These are phyloP conservation scores for Lycia hirtaria DNA, from an alignment of 2,888 invertebrate species.

Conservation along the genomic window DNA sequence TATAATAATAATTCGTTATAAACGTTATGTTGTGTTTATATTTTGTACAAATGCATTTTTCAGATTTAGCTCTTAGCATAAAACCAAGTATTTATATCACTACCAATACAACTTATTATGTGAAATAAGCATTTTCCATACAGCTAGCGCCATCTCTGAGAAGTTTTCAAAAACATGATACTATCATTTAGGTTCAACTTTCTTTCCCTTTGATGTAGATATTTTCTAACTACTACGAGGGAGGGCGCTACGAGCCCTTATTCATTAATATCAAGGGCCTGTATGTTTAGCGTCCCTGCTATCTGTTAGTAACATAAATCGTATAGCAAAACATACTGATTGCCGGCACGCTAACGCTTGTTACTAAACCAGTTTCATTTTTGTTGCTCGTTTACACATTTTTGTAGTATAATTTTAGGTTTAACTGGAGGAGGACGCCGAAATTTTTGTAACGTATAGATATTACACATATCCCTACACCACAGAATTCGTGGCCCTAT, in stretches of 20 bases:
- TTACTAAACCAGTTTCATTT: conserved; percentile 17
- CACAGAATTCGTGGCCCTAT: too few species aligned
- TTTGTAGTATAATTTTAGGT: conserved; percentile 1
- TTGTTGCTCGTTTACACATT: conserved; percentile 13
- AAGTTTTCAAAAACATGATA: conserved; percentile 8
- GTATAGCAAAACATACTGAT: too few species aligned
- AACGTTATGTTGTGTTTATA: too few species aligned
- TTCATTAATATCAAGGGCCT: conserved; percentile 33
- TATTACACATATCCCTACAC: too few species aligned
- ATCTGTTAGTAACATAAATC: conserved; percentile 1
- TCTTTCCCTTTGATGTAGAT: neutral
- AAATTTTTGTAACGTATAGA: too few species aligned
- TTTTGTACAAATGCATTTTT: too few species aligned
- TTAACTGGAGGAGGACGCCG: too few species aligned
- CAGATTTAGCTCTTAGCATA: too few species aligned
- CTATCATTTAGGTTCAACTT: neutral
- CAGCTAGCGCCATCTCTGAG: conserved; percentile 51
- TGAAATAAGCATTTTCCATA: neutral
- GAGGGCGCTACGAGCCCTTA: conserved; percentile 50
- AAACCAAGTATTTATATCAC: too few species aligned
- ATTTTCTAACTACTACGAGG: conserved; percentile 25
- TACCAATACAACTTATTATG: neutral
- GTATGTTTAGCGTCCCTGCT: neutral
- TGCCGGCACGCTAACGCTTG: conserved; percentile 1
- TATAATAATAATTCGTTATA: too few species aligned